Base-by-base conservation (phyloP, 2,888 invertebrate genomes). In the Operophtera brumata region DNA sequence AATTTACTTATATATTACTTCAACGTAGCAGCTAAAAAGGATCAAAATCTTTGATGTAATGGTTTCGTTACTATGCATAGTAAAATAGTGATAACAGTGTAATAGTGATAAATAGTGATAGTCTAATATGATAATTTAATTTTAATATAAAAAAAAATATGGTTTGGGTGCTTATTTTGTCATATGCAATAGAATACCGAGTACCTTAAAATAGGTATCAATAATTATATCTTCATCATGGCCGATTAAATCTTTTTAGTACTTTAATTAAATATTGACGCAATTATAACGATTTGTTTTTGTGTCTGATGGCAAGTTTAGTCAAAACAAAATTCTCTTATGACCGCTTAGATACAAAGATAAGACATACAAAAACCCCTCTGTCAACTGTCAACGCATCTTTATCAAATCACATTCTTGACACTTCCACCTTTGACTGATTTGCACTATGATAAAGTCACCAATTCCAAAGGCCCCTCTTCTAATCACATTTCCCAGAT, bases 391-490 rank as follows among this genome's bases (percentile, higher is more conserved):
- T 82, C 80, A 78, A 79, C 77, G 74, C 67, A 73, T 71, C 66
- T n/a, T 80, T 82, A 80, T 78, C 79, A 53, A 64, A 68, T 73
- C 71, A 64, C 66, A 67, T 72, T 71, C 60, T 64, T 79, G 81
- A 85, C 83, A 82, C 73, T 63, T 59, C 71, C 75, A 82, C 81
- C 86, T 82, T 68, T 82, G 78, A 80, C 80, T 83, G 84, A 86
- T 86, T 82, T 80, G 82, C 80, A 77, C 73, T 75, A 57, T 60
- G 80, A 80, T 82, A 75, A 55, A 39, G 54, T 40, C 13, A 64
- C 82, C 77, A 78, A 41, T 56, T 44, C 62, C 62, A 46, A 48
- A 67, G 79, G 79, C 50, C 77, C 67, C 32, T 56, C 45, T 35
- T 52, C 36, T 13, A n/a, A 43, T 25, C 26, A 30, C 13, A 44